These are phyloP conservation scores for Porites evermanni DNA, from an alignment of 92 coral and sea anemone species.

Conservation along the genomic window DNA sequence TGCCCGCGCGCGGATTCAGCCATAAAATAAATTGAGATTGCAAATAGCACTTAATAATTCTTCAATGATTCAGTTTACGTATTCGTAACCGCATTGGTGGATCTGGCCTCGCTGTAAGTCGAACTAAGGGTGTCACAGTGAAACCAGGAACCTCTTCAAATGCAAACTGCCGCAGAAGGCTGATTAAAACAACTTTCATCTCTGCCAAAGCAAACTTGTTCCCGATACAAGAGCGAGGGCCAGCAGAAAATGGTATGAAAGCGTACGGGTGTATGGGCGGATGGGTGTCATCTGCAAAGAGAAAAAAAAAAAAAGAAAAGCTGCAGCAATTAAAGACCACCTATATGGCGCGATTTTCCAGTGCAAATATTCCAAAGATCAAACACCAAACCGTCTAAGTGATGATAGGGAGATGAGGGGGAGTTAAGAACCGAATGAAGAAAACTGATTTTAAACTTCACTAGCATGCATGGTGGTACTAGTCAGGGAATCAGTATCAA, in stretches of 20 bases:
- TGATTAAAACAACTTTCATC: conserved; percentile 65
- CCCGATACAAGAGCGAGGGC: conserved; percentile 79
- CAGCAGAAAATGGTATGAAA: conserved; percentile 71
- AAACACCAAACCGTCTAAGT: no score
- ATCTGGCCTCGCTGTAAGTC: conserved; percentile 53
- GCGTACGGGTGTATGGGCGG: conserved; percentile 49
- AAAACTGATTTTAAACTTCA: no score
- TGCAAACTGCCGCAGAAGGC: conserved; percentile 52
- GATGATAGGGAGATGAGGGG: no score
- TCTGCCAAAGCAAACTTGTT: conserved; percentile 73
- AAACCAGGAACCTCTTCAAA: conserved; percentile 70
- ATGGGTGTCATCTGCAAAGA: conserved; percentile 43
- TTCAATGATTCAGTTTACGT: not conserved
- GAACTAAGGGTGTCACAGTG: conserved; percentile 39
- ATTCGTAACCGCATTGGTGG: conserved; percentile 57
- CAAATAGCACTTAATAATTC: not conserved
- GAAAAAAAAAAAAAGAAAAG: not conserved
- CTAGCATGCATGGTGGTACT: no score
- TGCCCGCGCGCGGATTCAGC: no score
- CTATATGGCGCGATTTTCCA: no score
- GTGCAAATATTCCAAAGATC: no score
- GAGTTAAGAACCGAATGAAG: no score
- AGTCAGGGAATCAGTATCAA: no score
- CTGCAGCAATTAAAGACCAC: no score
- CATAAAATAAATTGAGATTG: no score